These are phyloP conservation scores for Hirundo rustica DNA, from an alignment of 2,797 vertebrate genomes.

Conservation along the genomic window DNA sequence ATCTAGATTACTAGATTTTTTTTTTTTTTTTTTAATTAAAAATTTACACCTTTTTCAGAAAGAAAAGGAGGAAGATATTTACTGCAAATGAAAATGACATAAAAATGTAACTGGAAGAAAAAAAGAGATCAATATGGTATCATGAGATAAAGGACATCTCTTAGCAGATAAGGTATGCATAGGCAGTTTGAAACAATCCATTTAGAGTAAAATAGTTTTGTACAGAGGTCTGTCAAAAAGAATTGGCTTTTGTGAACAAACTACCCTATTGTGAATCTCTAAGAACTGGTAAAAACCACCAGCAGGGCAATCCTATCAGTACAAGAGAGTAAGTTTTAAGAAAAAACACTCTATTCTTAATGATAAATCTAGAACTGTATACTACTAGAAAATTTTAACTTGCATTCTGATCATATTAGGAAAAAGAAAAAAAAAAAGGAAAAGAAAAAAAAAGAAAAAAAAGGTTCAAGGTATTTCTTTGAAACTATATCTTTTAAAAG, in stretches of 20 bases:
- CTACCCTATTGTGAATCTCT: not conserved
- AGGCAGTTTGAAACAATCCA: conserved; percentile 59
- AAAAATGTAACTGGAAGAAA: not conserved
- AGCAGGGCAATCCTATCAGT: conserved; percentile 31
- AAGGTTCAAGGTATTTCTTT: not conserved
- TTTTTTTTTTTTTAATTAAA: not conserved
- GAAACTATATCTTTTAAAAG: not conserved
- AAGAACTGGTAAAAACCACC: conserved; percentile 58
- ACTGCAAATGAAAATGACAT: not conserved
- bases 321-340: not conserved
- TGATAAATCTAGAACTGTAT: not conserved
- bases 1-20: not conserved
- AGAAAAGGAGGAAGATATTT: not conserved
- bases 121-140: not conserved
- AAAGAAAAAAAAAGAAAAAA: not conserved
- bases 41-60: conserved; percentile 16
- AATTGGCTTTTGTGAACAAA: conserved; percentile 35
- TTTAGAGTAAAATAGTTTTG: conserved; percentile 69
- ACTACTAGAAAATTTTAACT: not conserved
- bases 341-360: not conserved
- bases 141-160: not conserved
- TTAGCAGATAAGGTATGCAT: conserved; percentile 1
- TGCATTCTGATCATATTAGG: not conserved
- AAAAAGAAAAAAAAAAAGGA: not conserved
- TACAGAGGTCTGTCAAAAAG: conserved; percentile 63